Conservation (phyloP, 2,113 vertebrate genomes). For the Calonectris borealis region DNA sequence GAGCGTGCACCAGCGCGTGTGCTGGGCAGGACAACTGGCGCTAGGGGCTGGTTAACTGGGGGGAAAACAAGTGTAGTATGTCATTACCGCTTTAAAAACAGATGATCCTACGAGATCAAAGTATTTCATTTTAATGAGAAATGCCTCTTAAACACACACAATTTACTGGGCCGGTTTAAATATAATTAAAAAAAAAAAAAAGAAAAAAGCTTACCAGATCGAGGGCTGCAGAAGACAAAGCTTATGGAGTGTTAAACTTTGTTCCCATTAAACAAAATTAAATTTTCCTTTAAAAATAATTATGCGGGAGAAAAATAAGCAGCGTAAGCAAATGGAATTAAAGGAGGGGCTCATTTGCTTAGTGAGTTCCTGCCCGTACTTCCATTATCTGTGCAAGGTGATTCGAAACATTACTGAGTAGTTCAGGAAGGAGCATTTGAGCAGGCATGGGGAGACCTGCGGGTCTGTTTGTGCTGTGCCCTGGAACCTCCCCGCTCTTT, state of each 20-base stretch:
- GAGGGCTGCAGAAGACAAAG: background rate
- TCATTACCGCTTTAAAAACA: background rate
- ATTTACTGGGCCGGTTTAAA: constrained; percentile 19
- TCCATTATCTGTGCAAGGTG: background rate
- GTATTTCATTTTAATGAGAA: constrained; percentile 24
- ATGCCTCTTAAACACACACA: background rate
- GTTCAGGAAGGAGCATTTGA: rapidly evolving
- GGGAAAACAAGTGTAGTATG: background rate
- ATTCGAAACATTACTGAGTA: background rate
- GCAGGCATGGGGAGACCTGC: background rate
- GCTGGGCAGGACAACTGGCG: background rate
- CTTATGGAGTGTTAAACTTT: constrained; percentile 34
- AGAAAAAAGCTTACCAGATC: background rate
- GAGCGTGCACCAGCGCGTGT: rapidly evolving
- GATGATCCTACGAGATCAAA: constrained; percentile 3
- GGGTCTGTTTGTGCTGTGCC: background rate
- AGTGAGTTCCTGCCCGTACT: background rate
- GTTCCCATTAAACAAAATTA: constrained; percentile 45
- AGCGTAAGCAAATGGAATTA: background rate
- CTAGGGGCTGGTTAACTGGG: background rate
- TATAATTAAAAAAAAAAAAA: background rate
- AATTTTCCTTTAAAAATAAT: constrained; percentile 45
- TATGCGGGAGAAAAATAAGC: constrained; percentile 7
- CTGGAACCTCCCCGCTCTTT: background rate
- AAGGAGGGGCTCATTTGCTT: background rate